These are phyloP conservation scores for Drymonia ruficornis DNA, from an alignment of 2,888 invertebrate species.

Conservation along the genomic window DNA sequence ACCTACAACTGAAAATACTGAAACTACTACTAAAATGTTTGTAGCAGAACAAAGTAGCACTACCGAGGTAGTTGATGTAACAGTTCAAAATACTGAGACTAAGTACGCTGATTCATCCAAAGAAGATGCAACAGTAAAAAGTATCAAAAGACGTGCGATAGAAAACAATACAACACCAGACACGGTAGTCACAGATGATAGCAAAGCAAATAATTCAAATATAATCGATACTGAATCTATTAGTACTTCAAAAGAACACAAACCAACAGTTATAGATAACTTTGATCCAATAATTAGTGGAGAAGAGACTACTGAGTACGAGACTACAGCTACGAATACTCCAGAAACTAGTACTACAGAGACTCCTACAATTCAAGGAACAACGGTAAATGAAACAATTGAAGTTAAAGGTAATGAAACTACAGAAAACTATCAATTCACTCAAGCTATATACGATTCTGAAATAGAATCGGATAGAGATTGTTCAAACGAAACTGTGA, in stretches of 20 bases:
- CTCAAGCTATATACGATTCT: constrained; percentile 1
- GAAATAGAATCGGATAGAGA: constrained; percentile 2
- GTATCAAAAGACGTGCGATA: constrained; percentile 1
- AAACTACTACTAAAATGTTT: constrained; percentile 9
- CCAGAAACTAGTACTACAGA: not conserved
- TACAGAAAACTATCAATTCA: not conserved
- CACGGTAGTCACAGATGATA: not conserved
- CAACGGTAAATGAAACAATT: no score
- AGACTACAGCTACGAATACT: not conserved
- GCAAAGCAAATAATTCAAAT: not conserved
- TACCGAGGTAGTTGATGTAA: not conserved
- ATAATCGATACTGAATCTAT: not conserved
- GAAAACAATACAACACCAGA: not conserved
- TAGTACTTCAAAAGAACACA: constrained; percentile 1
- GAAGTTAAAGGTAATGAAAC: not conserved
- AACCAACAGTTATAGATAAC: not conserved
- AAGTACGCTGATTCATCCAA: constrained; percentile 1
- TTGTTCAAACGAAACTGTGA: not conserved
- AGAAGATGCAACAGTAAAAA: not conserved
- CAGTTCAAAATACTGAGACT: not conserved
- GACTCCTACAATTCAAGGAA: no score
- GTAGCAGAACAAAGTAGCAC: not conserved
- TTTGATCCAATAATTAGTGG: not conserved
- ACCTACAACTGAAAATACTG: not conserved
- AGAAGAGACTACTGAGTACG: not conserved